Percentiles rank a stretch among this genome's conserved stretches.
phyloP scores from a whole-genome alignment of 2,888 invertebrate genomes.

The Sphecodes monilicornis region DNA sequence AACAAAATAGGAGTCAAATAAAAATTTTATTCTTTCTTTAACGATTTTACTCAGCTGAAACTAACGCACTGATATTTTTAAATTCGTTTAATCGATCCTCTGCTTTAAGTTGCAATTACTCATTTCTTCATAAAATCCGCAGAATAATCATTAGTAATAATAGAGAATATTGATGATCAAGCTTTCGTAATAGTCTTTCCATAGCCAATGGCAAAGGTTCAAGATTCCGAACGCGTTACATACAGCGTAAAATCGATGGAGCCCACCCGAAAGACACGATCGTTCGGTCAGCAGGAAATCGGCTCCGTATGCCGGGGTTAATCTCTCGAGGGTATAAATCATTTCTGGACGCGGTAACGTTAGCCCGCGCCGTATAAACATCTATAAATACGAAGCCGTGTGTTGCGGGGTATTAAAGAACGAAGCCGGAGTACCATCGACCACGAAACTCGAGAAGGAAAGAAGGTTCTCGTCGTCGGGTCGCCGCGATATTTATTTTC shows the following conservation, averaged over 20 bases:
- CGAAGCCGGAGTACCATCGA: slow-evolving; percentile 39
- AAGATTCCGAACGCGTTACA: not conserved
- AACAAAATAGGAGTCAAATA: no score
- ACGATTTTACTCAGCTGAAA: no score
- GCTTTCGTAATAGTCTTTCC: not conserved
- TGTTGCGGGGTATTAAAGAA: slow-evolving; percentile 50
- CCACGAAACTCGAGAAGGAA: slow-evolving; percentile 61
- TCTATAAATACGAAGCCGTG: slow-evolving; percentile 52
- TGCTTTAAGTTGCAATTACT: no score
- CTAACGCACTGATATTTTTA: no score
- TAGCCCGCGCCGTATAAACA: slow-evolving; percentile 55
- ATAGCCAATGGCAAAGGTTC: not conserved
- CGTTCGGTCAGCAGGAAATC: slow-evolving; percentile 13
- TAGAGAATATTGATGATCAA: not conserved
- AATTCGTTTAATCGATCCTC: no score
- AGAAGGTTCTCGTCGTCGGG: slow-evolving; percentile 47
- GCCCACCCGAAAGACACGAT: not conserved
- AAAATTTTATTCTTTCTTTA: no score
- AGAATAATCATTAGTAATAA: not conserved
- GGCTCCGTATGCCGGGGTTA: slow-evolving; percentile 13
- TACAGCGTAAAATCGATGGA: slow-evolving; percentile 22
- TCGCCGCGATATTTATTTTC: slow-evolving; percentile 57
- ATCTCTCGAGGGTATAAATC: slow-evolving; percentile 45
- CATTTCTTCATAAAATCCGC: no score
- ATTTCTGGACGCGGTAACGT: slow-evolving; percentile 40